phyloP scores from a whole-genome alignment of 1,140 invertebrate genomes.

The Stegodyphus mimosarum region DNA sequence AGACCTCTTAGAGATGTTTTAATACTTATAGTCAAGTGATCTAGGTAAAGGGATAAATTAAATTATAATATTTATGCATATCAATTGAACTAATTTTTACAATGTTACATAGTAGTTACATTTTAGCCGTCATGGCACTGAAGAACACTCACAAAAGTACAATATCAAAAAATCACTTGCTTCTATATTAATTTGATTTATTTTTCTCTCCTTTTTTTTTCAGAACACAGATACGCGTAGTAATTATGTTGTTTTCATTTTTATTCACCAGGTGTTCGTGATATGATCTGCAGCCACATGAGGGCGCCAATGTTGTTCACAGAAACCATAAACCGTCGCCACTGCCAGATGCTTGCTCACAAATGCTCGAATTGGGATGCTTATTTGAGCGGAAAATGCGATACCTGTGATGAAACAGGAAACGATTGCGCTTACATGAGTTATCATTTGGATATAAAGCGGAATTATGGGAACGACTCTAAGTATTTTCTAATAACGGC shows the following conservation, averaged over 20 bases:
- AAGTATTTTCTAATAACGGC: slow-evolving; percentile 22
- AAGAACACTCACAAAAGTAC: too few relatives aligned
- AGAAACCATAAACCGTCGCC: slow-evolving; percentile 79
- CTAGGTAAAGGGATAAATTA: too few relatives aligned
- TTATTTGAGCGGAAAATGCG: slow-evolving; percentile 15
- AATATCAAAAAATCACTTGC: too few relatives aligned
- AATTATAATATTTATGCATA: too few relatives aligned
- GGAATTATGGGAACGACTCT: slow-evolving; percentile 23
- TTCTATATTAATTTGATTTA: too few relatives aligned
- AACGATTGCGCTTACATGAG: slow-evolving; percentile 8
- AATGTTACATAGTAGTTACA: too few relatives aligned
- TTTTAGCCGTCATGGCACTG: too few relatives aligned
- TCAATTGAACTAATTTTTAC: too few relatives aligned
- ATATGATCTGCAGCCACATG: slow-evolving; percentile 86
- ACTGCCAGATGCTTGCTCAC: slow-evolving; percentile 16
- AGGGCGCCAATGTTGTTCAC: slow-evolving; percentile 85
- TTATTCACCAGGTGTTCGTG: slow-evolving; percentile 73
- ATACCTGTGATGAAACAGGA: background rate
- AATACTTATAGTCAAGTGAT: too few relatives aligned
- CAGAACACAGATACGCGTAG: too few relatives aligned
- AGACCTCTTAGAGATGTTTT: too few relatives aligned
- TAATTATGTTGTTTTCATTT: slow-evolving; percentile 33
- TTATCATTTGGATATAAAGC: slow-evolving; percentile 3
- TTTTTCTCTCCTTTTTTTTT: too few relatives aligned
- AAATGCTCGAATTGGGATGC: slow-evolving; percentile 7